Conservation (phyloP, 2,888 invertebrate species). For the Melieria omissa region DNA sequence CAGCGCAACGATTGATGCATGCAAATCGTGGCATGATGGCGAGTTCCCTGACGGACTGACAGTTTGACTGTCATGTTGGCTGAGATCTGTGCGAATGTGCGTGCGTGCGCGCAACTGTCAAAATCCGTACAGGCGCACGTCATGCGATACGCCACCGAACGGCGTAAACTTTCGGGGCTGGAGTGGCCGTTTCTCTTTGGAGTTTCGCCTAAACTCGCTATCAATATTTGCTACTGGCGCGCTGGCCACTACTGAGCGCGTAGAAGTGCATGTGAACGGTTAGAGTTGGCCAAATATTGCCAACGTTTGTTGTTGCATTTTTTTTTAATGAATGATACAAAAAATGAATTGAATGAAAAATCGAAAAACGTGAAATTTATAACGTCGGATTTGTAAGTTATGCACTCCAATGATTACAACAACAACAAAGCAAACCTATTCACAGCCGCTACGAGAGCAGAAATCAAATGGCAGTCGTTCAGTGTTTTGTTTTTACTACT, state of each 20-base stretch:
- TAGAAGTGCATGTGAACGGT: background rate
- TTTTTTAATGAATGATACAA: too few relatives aligned
- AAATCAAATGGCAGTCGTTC: background rate
- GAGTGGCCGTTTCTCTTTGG: background rate
- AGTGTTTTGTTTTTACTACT: too few relatives aligned
- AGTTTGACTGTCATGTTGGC: background rate
- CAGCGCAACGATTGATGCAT: background rate
- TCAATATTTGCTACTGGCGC: too few relatives aligned
- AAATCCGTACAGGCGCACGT: slow-evolving; percentile 65
- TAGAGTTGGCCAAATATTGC: background rate
- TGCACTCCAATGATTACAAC: slow-evolving; percentile 60
- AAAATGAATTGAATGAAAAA: too few relatives aligned
- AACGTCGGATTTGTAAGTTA: slow-evolving; percentile 63
- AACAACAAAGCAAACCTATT: slow-evolving; percentile 7
- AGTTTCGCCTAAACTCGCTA: too few relatives aligned
- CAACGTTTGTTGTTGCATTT: too few relatives aligned
- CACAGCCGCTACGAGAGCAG: slow-evolving; percentile 20
- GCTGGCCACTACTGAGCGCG: background rate
- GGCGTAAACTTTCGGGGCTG: slow-evolving; percentile 8
- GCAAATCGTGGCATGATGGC: background rate
- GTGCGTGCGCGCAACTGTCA: slow-evolving; percentile 54
- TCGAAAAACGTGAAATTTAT: slow-evolving; percentile 49
- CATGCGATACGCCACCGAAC: slow-evolving; percentile 58
- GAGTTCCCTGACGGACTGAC: background rate
- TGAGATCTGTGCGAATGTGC: background rate